Evolutionary conservation across 1,140 invertebrate genomes (phyloP).

Genomic region (Sipha flava): DNA sequence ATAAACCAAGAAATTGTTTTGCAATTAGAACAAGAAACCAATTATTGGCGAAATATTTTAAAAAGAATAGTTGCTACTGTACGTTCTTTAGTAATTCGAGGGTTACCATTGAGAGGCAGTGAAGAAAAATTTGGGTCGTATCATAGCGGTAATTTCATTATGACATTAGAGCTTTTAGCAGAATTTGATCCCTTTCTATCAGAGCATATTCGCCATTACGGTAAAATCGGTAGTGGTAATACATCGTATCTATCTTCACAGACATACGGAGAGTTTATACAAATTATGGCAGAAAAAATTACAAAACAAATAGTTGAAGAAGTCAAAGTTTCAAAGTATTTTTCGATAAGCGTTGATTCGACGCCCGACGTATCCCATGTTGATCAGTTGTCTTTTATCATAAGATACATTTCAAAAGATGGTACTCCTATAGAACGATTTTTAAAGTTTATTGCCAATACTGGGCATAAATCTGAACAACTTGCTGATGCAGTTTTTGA

Average conservation of each 20-base stretch:
- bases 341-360: too few relatives aligned
- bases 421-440: slow-evolving; percentile 34
- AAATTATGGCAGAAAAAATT: neutral
- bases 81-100: too few relatives aligned
- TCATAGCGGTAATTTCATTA: neutral
- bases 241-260: neutral
- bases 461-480: slow-evolving; percentile 27
- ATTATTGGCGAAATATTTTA: too few relatives aligned
- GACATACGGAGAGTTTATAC: neutral
- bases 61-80: too few relatives aligned
- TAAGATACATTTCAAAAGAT: slow-evolving; percentile 39
- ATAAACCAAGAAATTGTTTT: neutral
- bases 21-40: too few relatives aligned
- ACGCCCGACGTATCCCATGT: slow-evolving; percentile 42
- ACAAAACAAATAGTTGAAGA: neutral
- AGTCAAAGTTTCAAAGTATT: too few relatives aligned
- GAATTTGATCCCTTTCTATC: too few relatives aligned
- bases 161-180: neutral
- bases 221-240: neutral
- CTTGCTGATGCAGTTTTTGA: slow-evolving; percentile 25
- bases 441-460: slow-evolving; percentile 26
- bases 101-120: too few relatives aligned
- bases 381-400: slow-evolving; percentile 42
- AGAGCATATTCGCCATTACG: neutral
- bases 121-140: neutral